Base-by-base conservation (phyloP, 1,140 invertebrate species). In the Anoplolepis gracilipes region DNA sequence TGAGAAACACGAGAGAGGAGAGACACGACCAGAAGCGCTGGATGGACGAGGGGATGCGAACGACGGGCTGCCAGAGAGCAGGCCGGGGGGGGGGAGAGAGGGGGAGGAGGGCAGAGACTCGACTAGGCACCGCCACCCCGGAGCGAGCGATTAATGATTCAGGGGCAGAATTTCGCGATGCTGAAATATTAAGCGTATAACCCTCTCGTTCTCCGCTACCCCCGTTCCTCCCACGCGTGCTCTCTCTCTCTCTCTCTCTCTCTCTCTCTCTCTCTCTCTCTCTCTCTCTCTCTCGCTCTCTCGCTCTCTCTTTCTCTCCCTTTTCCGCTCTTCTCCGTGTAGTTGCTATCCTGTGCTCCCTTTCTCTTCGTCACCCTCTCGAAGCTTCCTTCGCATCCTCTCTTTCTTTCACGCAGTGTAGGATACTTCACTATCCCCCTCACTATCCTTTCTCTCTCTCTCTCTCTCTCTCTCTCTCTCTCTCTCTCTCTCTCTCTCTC, bases 121-220 rank as follows among this genome's bases (percentile, higher is more conserved):
- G 77, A 36, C 89, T 90, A 90, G 88, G 90, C 87, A 90, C 87
- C 89, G 88, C 86, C 78, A 79, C 86, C 81, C 90, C 87, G 87
- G 91, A 79, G 90, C 87, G 89, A 90, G 81, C 90, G 88, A 87
- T 94, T 91, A 94, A 93, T 93, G 91, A 93, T 93, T 93, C 93
- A 94, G 87, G 77, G 87, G 85, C 89, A 85, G 90, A 95, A 94
- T 94, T 94, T 94, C 93, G 93, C 91, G 91, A 94, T 91, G 88
- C 84, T 94, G 88, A 94, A 94, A 92, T 93, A 94, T 94, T 94
- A 93, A 94, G 90, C 73, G 85, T 82, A 85, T 88, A 93, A 92
- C 92, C 93, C 92, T 91, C 91, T 91, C 85, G 87, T 89, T 88
- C 88, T 90, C 79, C 61, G 77, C 90, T 25, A 55, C 46, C 28